These are phyloP conservation scores for Acrossocheilus fasciatus DNA, from an alignment of 2,797 vertebrate species.

Conservation along the genomic window DNA sequence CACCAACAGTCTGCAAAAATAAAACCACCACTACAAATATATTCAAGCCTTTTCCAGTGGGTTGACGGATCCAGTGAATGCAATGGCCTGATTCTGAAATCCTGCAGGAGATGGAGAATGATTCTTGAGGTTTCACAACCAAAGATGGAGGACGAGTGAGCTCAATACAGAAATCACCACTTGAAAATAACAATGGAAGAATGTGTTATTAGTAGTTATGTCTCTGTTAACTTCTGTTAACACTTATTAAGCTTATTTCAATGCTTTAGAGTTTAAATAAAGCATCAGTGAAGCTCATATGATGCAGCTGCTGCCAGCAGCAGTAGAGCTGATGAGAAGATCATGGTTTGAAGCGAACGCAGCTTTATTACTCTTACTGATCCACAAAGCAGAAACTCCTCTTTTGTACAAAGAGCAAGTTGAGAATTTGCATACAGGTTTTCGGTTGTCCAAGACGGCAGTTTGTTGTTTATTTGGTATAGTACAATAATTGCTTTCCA, in stretches of 20 bases:
- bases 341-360: background rate
- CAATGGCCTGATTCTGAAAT: background rate
- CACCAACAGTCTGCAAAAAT: no score
- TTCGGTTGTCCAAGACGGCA: background rate
- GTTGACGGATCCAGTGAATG: constrained; percentile 25
- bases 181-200: background rate
- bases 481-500: background rate
- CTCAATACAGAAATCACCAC: constrained; percentile 8
- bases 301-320: no score
- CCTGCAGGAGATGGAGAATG: constrained; percentile 3
- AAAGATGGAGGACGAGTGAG: constrained; percentile 9
- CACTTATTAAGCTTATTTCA: background rate
- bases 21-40: background rate
- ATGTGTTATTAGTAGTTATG: background rate
- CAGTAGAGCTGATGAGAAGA: no score
- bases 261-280: background rate
- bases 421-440: background rate
- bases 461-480: background rate
- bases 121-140: constrained; percentile 1
- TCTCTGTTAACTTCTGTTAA: background rate
- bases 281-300: no score
- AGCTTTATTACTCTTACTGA: background rate
- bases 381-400: background rate
- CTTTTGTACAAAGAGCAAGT: background rate
- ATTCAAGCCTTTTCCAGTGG: constrained; percentile 25